Conservation (phyloP, 2,888 invertebrate species). For the Drosophila setosimentum region DNA sequence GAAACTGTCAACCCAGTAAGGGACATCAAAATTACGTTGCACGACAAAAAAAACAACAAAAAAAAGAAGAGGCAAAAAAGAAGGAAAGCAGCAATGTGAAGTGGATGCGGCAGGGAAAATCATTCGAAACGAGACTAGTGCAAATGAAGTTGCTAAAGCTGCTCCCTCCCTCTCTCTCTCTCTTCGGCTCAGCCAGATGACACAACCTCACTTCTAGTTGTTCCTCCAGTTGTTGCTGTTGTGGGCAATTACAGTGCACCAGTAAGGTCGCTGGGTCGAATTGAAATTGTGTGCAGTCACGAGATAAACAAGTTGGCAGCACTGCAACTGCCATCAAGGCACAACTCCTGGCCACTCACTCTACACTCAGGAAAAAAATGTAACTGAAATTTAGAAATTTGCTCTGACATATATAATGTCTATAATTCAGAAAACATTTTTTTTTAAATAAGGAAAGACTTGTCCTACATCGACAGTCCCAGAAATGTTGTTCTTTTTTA, state of each 20-base stretch:
- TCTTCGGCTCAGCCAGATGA: slow-evolving; percentile 31
- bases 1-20: slow-evolving; percentile 41
- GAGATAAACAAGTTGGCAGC: slow-evolving; percentile 77
- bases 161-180: slow-evolving; percentile 21
- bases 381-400: background rate
- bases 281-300: slow-evolving; percentile 68
- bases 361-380: background rate
- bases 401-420: background rate
- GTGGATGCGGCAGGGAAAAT: slow-evolving; percentile 21
- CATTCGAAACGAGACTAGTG: slow-evolving; percentile 39
- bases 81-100: slow-evolving; percentile 7
- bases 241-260: slow-evolving; percentile 57
- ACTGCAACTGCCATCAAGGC: slow-evolving; percentile 66
- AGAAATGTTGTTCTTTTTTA: background rate
- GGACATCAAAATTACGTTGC: slow-evolving; percentile 68
- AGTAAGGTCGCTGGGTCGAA: slow-evolving; percentile 60
- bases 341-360: slow-evolving; percentile 5
- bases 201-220: slow-evolving; percentile 43
- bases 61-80: slow-evolving; percentile 3
- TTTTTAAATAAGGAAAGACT: no score
- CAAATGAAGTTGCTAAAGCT: slow-evolving; percentile 77
- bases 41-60: slow-evolving; percentile 6
- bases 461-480: background rate
- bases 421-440: background rate
- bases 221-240: slow-evolving; percentile 45